phyloP scores from a whole-genome alignment of 2,888 invertebrate genomes.

The Trachelus iudaicus region DNA sequence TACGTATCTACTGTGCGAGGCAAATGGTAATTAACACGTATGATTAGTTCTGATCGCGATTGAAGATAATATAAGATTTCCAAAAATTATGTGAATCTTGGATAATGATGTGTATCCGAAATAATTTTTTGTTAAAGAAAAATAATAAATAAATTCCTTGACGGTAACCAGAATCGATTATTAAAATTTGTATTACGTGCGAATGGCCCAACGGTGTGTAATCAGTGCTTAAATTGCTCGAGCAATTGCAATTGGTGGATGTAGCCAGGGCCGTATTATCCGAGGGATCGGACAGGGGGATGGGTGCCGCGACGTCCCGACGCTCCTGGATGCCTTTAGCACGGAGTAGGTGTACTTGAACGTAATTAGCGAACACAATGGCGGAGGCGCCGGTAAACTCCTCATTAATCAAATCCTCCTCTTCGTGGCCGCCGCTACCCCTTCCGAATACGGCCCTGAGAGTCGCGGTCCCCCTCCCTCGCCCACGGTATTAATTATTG shows the following conservation, averaged over 20 bases:
- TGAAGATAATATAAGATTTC: no score
- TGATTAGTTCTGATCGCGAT: neutral
- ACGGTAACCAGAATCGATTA: no score
- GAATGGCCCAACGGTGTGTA: neutral
- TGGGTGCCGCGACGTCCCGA: neutral
- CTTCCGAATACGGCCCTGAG: no score
- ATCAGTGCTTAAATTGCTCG: neutral
- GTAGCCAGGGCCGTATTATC: neutral
- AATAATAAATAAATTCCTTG: no score
- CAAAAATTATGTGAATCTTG: no score
- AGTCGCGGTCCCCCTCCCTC: conserved; percentile 8
- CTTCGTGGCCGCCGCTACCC: conserved; percentile 28
- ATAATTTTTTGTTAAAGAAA: no score
- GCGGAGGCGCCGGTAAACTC: conserved; percentile 44
- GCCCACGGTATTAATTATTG: conserved; percentile 29
- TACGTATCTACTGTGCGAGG: no score
- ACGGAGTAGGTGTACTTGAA: conserved; percentile 27
- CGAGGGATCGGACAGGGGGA: neutral
- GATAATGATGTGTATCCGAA: no score
- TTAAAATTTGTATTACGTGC: no score
- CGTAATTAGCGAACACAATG: conserved; percentile 47
- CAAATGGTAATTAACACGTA: neutral
- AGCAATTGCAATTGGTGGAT: no score
- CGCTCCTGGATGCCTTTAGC: conserved; percentile 1
- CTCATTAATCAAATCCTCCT: conserved; percentile 50